Percentiles rank a stretch among this genome's conserved stretches.
Evolutionary conservation across 2,888 invertebrate genomes (phyloP).

Genomic region (Fragum sueziense): DNA sequence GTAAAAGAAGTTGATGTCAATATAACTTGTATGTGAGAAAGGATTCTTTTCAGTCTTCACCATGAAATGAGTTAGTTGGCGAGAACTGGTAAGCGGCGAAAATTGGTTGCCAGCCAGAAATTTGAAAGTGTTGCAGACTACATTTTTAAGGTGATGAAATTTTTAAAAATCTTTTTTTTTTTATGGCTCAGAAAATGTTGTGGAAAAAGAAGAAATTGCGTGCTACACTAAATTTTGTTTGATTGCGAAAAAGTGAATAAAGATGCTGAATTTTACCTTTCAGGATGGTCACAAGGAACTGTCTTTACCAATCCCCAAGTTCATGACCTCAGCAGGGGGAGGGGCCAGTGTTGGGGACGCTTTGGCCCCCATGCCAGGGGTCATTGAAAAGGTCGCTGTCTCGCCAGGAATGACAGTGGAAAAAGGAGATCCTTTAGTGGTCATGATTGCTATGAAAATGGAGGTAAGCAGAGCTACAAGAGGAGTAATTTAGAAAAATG

Average conservation of each 20-base stretch:
- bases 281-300: slow-evolving; percentile 78
- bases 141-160: too few species aligned
- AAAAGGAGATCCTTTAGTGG: slow-evolving; percentile 94
- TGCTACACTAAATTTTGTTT: background rate
- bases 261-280: background rate
- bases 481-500: too few species aligned
- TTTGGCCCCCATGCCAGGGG: slow-evolving; percentile 97
- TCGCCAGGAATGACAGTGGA: slow-evolving; percentile 91
- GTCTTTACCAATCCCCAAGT: slow-evolving; percentile 83
- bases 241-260: background rate
- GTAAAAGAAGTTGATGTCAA: too few species aligned
- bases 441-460: slow-evolving; percentile 99
- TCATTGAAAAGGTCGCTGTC: slow-evolving; percentile 95
- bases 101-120: too few species aligned
- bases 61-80: too few species aligned
- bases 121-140: too few species aligned
- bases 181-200: background rate
- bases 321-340: slow-evolving; percentile 76
- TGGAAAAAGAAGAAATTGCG: background rate
- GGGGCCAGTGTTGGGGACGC: slow-evolving; percentile 84
- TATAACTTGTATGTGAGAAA: too few species aligned
- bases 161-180: too few species aligned
- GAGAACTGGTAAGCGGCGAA: too few species aligned
- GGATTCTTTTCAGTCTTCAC: too few species aligned
- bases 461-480: too few species aligned